These are phyloP conservation scores for Chunga burmeisteri DNA, from an alignment of 2,113 vertebrate genomes.

Conservation along the genomic window DNA sequence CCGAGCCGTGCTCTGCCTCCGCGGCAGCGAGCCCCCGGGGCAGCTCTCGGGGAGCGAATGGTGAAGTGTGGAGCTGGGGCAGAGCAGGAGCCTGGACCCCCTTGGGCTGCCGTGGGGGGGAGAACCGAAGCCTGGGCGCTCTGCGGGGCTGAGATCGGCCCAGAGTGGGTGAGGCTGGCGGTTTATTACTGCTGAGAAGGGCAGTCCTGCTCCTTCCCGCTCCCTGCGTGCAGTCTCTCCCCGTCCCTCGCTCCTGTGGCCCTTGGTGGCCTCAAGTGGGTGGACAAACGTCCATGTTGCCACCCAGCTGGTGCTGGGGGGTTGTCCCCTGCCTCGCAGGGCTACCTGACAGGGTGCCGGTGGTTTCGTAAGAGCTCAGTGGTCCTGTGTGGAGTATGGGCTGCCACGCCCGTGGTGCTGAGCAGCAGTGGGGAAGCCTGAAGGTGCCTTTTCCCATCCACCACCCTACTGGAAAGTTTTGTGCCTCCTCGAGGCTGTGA, in stretches of 20 bases:
- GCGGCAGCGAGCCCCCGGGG: neutral
- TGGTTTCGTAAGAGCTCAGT: neutral
- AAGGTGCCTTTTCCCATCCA: too few relatives aligned
- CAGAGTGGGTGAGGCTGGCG: neutral
- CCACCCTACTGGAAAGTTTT: too few relatives aligned
- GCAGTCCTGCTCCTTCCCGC: neutral
- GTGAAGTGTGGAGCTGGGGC: too few relatives aligned
- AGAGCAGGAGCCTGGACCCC: neutral
- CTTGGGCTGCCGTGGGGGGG: neutral
- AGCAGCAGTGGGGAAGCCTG: neutral
- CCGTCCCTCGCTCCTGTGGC: neutral
- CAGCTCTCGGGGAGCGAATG: too few relatives aligned
- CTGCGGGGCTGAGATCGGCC: neutral
- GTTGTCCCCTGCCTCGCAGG: neutral
- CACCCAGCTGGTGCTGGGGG: too few relatives aligned
- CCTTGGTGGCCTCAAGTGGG: too few relatives aligned
- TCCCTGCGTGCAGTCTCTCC: too few relatives aligned
- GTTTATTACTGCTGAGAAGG: neutral
- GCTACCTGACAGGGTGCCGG: too few relatives aligned
- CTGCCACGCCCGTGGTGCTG: neutral
- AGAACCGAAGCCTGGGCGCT: neutral
- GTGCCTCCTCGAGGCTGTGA: neutral
- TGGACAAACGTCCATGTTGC: rapidly evolving
- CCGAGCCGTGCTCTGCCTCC: too few relatives aligned
- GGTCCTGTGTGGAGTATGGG: rapidly evolving